Evolutionary conservation across 2,888 invertebrate genomes (phyloP).

Genomic region (Pemphredon lugubris): DNA sequence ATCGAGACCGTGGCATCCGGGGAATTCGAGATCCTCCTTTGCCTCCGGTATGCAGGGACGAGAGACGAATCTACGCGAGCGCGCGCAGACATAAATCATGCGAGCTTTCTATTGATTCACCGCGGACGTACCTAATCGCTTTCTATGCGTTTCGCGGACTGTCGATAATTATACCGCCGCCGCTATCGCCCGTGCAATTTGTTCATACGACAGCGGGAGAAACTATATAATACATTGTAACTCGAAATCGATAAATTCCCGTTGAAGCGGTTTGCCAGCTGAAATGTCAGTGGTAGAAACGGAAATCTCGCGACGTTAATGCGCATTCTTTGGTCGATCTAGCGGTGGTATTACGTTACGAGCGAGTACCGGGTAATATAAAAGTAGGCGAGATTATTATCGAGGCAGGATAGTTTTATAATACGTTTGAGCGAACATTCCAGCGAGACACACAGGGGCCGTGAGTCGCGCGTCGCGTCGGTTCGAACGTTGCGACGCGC

Average conservation of each 20-base stretch:
- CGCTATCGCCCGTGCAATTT: constrained; percentile 49
- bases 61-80: constrained; percentile 13
- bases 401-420: neutral
- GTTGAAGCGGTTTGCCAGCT: constrained; percentile 9
- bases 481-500: no score
- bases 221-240: constrained; percentile 42
- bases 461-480: no score
- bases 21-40: neutral
- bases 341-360: constrained; percentile 29
- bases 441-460: no score
- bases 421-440: no score
- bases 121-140: constrained; percentile 58
- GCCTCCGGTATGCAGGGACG: no score
- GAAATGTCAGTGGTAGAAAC: constrained; percentile 22
- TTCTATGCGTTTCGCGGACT: constrained; percentile 61
- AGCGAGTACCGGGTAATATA: constrained; percentile 7
- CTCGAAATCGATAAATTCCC: constrained; percentile 47
- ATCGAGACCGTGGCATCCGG: no score
- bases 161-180: constrained; percentile 59
- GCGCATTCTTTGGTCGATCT: neutral
- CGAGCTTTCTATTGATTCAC: constrained; percentile 68
- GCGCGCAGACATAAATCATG: constrained; percentile 12
- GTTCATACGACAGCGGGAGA: constrained; percentile 38
- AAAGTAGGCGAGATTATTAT: constrained; percentile 9
- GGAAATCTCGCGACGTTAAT: constrained; percentile 4